Evolutionary conservation across 2,888 invertebrate genomes (phyloP).

Genomic region (Salpingus planirostris): DNA sequence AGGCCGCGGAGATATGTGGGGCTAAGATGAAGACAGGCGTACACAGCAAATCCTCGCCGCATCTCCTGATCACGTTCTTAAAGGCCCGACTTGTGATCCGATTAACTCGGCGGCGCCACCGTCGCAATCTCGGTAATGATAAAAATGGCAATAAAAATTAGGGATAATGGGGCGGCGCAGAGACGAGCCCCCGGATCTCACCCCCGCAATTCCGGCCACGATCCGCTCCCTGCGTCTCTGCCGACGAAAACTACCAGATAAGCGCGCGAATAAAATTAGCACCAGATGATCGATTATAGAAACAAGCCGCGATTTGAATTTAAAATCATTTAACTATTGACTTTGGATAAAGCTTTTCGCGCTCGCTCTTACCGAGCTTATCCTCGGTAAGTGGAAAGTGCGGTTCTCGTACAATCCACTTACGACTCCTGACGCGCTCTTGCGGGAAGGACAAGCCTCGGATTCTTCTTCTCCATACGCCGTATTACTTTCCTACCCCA

Average conservation of each 20-base stretch:
- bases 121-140: constrained; percentile 43
- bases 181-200: constrained; percentile 9
- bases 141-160: constrained; percentile 45
- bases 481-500: no score
- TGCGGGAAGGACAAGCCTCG: constrained; percentile 11
- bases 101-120: constrained; percentile 40
- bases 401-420: constrained; percentile 36
- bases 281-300: constrained; percentile 57
- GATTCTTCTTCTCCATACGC: constrained; percentile 5
- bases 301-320: constrained; percentile 38
- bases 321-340: constrained; percentile 38
- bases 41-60: constrained; percentile 38
- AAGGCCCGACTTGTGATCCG: constrained; percentile 41
- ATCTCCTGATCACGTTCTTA: constrained; percentile 42
- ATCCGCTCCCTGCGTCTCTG: no score
- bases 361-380: constrained; percentile 32
- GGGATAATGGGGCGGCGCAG: constrained; percentile 37
- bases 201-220: constrained; percentile 21
- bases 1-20: constrained; percentile 32
- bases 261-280: constrained; percentile 53
- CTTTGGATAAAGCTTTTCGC: constrained; percentile 33
- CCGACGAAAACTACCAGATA: constrained; percentile 28
- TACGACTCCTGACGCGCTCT: constrained; percentile 16
- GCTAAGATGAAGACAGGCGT: constrained; percentile 35
- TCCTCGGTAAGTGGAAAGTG: constrained; percentile 36